A percentile compares a stretch with the other conserved stretches of the same genome.
Evolutionary conservation across 2,888 invertebrate genomes (phyloP).

Genomic region (Oeneis ivallda): DNA sequence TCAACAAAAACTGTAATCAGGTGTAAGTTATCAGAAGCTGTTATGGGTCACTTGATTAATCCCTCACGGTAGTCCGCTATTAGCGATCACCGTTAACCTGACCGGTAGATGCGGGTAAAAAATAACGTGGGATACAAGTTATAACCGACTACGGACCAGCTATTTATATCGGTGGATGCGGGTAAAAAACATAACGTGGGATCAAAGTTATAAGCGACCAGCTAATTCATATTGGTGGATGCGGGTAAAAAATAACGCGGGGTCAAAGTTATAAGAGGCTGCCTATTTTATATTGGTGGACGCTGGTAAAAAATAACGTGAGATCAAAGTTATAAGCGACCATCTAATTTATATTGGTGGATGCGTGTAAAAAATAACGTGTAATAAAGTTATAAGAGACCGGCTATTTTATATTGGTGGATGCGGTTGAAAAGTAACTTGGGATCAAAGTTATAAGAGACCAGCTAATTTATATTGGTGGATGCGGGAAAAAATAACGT

Average conservation of each 20-base stretch:
- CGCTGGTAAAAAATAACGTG: not conserved
- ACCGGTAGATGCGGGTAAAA: constrained; percentile 57
- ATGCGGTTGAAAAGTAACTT: too few species aligned
- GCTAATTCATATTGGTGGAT: too few species aligned
- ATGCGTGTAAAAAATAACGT: too few species aligned
- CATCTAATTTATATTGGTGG: too few species aligned
- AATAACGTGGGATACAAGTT: constrained; percentile 42
- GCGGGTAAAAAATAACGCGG: too few species aligned
- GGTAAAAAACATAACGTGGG: not conserved
- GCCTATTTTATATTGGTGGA: too few species aligned
- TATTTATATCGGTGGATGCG: too few species aligned
- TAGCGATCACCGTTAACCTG: constrained; percentile 62
- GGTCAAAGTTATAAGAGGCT: not conserved
- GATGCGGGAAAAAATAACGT: too few species aligned
- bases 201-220: not conserved
- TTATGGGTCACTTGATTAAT: constrained; percentile 65
- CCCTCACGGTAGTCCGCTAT: constrained; percentile 49
- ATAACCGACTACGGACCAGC: constrained; percentile 5
- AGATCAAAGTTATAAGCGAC: not conserved
- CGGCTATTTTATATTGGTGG: too few species aligned
- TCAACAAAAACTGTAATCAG: constrained; percentile 28
- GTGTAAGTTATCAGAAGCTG: constrained; percentile 35
- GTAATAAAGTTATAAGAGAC: too few species aligned
- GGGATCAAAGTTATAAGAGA: too few species aligned
- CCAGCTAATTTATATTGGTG: too few species aligned